These are phyloP conservation scores for Acyrthosiphon pisum DNA, from an alignment of 1,140 invertebrate species.

Conservation along the genomic window DNA sequence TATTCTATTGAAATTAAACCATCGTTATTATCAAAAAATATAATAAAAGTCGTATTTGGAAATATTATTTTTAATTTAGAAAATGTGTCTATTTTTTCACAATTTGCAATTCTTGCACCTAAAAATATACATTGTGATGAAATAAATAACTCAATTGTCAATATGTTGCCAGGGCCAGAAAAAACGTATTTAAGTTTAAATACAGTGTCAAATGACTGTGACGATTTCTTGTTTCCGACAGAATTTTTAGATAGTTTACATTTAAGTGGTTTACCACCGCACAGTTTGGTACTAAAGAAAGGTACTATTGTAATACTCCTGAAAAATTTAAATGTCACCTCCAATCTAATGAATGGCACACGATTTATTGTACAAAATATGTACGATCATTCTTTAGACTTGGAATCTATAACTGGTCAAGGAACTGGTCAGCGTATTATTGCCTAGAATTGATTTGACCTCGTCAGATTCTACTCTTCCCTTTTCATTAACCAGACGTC, in stretches of 20 bases:
- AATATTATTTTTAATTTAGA: slow-evolving; percentile 9
- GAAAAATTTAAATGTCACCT: too few relatives aligned
- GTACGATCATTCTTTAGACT: too few relatives aligned
- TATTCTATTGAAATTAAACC: slow-evolving; percentile 11
- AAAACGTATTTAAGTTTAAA: neutral
- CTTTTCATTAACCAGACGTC: neutral
- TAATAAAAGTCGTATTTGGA: neutral
- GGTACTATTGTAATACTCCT: too few relatives aligned
- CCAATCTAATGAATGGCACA: too few relatives aligned
- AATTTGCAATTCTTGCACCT: slow-evolving; percentile 16
- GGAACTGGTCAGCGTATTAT: too few relatives aligned
- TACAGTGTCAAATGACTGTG: neutral
- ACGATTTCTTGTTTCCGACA: neutral
- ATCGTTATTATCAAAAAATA: neutral
- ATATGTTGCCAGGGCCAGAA: neutral
- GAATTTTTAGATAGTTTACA: neutral
- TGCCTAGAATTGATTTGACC: slow-evolving; percentile 15
- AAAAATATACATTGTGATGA: neutral
- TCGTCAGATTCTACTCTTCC: neutral
- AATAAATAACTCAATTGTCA: neutral
- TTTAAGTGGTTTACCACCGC: neutral
- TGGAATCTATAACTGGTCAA: too few relatives aligned
- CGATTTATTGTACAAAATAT: too few relatives aligned
- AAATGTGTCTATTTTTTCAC: slow-evolving; percentile 25
- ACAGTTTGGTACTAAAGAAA: neutral